phyloP scores from a whole-genome alignment of 2,888 invertebrate genomes.

The Apeira syringaria region DNA sequence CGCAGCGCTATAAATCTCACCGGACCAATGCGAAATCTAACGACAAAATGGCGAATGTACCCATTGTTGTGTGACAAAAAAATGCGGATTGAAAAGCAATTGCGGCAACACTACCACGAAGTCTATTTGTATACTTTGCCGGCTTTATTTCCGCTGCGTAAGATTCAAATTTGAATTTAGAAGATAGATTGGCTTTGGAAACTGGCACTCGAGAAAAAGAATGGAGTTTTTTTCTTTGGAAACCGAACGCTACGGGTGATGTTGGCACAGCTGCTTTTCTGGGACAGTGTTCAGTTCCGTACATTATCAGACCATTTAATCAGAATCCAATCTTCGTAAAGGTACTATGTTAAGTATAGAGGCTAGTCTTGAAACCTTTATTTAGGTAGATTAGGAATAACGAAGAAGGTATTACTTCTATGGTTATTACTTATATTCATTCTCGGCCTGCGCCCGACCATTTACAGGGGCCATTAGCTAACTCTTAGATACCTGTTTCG shows the following conservation, averaged over 20 bases:
- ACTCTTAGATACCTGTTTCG: too few relatives aligned
- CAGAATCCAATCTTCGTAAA: slow-evolving; percentile 16
- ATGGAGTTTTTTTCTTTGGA: slow-evolving; percentile 47
- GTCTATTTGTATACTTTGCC: slow-evolving; percentile 4
- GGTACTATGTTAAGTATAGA: too few relatives aligned
- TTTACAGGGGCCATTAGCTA: too few relatives aligned
- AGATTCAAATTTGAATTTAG: slow-evolving; percentile 24
- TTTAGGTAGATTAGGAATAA: too few relatives aligned
- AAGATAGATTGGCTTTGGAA: slow-evolving; percentile 43
- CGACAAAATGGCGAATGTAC: slow-evolving; percentile 45
- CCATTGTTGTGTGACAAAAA: slow-evolving; percentile 47
- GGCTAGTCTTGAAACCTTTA: too few relatives aligned
- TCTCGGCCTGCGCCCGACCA: too few relatives aligned
- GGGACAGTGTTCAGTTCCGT: slow-evolving; percentile 29
- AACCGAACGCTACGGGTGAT: slow-evolving; percentile 39
- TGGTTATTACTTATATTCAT: too few relatives aligned
- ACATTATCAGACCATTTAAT: slow-evolving; percentile 26
- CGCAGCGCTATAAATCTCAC: slow-evolving; percentile 49
- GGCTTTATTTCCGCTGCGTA: slow-evolving; percentile 7
- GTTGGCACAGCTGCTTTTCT: slow-evolving; percentile 60
- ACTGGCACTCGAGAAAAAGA: slow-evolving; percentile 41
- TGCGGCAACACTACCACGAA: slow-evolving; percentile 28
- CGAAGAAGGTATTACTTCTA: too few relatives aligned
- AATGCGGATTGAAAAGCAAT: slow-evolving; percentile 48
- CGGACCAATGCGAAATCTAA: slow-evolving; percentile 48